Evolutionary conservation across 1,140 invertebrate genomes (phyloP).

Genomic region (Acromyrmex charruanus): DNA sequence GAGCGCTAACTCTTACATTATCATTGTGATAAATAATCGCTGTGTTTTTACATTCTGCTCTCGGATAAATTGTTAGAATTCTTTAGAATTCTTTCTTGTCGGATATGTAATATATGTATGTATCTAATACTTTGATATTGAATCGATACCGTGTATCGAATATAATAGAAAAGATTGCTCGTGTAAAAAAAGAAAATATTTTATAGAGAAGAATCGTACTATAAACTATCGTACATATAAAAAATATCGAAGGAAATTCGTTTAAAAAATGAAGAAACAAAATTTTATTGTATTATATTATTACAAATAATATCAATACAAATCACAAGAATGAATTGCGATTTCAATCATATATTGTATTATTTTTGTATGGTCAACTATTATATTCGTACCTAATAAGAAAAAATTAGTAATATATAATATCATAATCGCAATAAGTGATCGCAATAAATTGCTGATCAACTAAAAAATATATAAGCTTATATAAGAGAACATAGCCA

Average conservation of each 20-base stretch:
- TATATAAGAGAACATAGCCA: too few relatives aligned
- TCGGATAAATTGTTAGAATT: constrained; percentile 6
- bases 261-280: constrained; percentile 2
- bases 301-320: constrained; percentile 7
- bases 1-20: neutral
- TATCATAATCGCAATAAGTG: neutral
- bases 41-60: neutral
- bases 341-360: neutral
- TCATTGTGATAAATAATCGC: neutral
- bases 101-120: neutral
- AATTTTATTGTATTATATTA: constrained; percentile 5
- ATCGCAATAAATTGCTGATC: neutral
- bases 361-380: too few relatives aligned
- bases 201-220: neutral
- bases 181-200: neutral
- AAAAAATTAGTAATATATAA: neutral
- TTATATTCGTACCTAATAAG: neutral
- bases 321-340: neutral
- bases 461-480: neutral
- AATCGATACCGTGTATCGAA: neutral
- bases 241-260: neutral
- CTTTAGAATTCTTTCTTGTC: neutral
- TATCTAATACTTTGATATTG: constrained; percentile 16
- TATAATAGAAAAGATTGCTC: neutral
- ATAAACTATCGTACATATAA: neutral